phyloP scores from a whole-genome alignment of 2,113 vertebrate genomes.

The Anoplopoma fimbria region DNA sequence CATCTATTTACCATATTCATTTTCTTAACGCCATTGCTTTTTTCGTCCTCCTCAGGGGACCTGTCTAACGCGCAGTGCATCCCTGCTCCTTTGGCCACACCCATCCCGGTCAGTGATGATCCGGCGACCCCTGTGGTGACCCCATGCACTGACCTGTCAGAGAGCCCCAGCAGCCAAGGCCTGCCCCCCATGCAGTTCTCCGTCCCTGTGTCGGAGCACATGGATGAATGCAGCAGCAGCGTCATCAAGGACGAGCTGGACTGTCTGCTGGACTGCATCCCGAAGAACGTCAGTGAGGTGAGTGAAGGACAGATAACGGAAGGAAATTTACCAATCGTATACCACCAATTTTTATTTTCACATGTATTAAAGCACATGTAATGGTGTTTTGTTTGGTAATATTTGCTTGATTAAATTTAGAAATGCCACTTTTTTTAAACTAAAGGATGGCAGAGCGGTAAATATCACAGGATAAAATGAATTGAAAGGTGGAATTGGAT shows the following conservation, averaged over 20 bases:
- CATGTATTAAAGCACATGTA: background rate
- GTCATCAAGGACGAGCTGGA: conserved; percentile 92
- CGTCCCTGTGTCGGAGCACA: conserved; percentile 89
- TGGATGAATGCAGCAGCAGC: conserved; percentile 90
- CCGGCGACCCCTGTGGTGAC: conserved; percentile 78
- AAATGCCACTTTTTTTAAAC: background rate
- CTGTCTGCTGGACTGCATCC: conserved; percentile 90
- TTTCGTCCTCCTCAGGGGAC: conserved; percentile 58
- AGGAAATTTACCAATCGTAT: background rate
- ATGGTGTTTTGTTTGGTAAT: background rate
- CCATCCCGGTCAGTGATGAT: conserved; percentile 86
- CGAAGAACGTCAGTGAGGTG: conserved; percentile 90
- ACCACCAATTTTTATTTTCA: background rate
- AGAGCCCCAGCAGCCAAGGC: conserved; percentile 85
- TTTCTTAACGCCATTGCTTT: background rate
- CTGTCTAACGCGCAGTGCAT: conserved; percentile 86
- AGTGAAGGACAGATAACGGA: conserved; percentile 51
- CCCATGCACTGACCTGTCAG: conserved; percentile 80
- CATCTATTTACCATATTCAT: background rate
- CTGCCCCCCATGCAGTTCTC: conserved; percentile 84
- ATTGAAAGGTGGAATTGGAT: background rate
- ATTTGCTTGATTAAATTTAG: background rate
- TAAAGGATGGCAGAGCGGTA: background rate
- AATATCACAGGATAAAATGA: background rate
- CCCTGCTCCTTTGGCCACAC: conserved; percentile 84